Percentiles rank a stretch among this genome's conserved stretches.
Conservation (phyloP, 2,888 invertebrate genomes). For the Polyploca ridens region DNA sequence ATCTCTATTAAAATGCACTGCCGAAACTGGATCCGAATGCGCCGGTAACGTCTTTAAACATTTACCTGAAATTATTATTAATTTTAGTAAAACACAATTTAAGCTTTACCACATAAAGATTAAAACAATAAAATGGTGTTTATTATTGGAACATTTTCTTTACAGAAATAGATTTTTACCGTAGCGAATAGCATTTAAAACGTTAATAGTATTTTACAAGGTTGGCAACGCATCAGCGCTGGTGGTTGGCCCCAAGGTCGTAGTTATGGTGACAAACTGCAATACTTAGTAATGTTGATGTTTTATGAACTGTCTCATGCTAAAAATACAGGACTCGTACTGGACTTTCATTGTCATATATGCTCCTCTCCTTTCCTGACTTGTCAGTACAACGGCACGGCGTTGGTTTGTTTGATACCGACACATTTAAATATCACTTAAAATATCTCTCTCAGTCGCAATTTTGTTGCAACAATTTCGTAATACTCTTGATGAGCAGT, state of each 20-base stretch:
- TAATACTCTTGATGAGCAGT: too few species aligned
- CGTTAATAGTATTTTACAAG: not conserved
- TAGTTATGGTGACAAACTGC: not conserved
- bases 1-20: conserved; percentile 99
- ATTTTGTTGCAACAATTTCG: too few species aligned
- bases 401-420: too few species aligned
- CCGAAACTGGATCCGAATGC: conserved; percentile 99
- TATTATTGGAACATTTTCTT: not conserved
- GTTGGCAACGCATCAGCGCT: conserved; percentile 1
- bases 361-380: too few species aligned
- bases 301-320: not conserved
- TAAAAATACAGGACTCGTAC: too few species aligned
- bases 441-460: too few species aligned
- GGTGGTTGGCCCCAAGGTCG: not conserved
- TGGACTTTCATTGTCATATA: too few species aligned
- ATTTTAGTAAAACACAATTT: conserved; percentile 17
- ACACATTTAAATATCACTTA: too few species aligned
- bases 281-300: not conserved
- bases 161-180: not conserved
- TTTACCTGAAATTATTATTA: conserved; percentile 82
- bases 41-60: conserved; percentile 99
- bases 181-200: conserved; percentile 3
- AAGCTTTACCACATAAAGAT: conserved; percentile 15
- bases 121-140: not conserved
- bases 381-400: too few species aligned